Percentiles rank a stretch among this genome's conserved stretches.
Evolutionary conservation across 1,140 invertebrate species (phyloP).

Genomic region (Trichonephila clavipes): DNA sequence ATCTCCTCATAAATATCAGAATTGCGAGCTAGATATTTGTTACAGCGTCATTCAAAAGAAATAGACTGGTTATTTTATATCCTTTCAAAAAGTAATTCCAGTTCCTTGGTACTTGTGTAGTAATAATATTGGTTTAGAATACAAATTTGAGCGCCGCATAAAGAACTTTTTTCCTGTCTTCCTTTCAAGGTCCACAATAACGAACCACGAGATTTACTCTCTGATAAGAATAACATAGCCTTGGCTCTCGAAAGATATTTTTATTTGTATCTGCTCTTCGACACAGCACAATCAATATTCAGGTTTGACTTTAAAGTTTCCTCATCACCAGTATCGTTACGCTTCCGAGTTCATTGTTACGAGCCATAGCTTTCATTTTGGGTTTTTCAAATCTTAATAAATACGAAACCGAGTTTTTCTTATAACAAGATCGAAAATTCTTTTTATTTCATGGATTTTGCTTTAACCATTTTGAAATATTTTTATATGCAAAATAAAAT

Average conservation of each 20-base stretch:
- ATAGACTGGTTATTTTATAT: background rate
- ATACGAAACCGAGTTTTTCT: background rate
- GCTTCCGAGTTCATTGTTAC: background rate
- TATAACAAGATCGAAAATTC: background rate
- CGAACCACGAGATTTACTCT: background rate
- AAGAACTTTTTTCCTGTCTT: background rate
- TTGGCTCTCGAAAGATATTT: background rate
- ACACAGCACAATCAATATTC: background rate
- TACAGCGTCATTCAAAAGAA: background rate
- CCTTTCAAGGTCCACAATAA: slow-evolving; percentile 1
- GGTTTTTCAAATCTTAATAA: background rate
- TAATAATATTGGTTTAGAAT: slow-evolving; percentile 10
- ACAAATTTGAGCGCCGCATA: background rate
- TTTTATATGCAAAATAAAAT: background rate
- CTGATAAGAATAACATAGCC: background rate
- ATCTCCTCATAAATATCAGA: background rate
- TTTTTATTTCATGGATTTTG: background rate
- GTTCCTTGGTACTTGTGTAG: background rate
- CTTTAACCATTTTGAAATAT: background rate
- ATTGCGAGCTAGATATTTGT: background rate
- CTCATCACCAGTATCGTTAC: background rate
- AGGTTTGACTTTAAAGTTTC: background rate
- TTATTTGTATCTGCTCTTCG: background rate
- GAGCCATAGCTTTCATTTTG: background rate
- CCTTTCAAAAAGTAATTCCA: background rate